Percentiles rank a stretch among this genome's conserved stretches.
These are phyloP conservation scores for Etheostoma cragini DNA, from an alignment of 2,113 vertebrate genomes.

Conservation along the genomic window DNA sequence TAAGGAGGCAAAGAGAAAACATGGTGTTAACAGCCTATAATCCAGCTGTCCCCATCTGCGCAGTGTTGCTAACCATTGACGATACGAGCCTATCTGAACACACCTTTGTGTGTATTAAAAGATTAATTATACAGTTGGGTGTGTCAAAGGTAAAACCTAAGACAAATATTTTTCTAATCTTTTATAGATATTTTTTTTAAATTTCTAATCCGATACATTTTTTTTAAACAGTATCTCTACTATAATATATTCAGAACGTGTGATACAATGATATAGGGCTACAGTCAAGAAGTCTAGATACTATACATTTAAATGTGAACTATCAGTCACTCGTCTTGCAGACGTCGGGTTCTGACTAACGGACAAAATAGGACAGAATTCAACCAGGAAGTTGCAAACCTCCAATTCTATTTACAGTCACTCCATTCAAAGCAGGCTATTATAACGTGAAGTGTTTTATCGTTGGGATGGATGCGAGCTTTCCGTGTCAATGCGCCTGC, in stretches of 20 bases:
- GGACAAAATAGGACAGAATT: neutral
- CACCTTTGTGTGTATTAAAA: conserved; percentile 25
- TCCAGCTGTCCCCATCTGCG: conserved; percentile 56
- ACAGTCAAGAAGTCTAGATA: neutral
- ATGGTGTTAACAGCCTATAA: conserved; percentile 39
- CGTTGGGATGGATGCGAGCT: neutral
- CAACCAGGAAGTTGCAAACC: neutral
- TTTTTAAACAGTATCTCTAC: too few relatives aligned
- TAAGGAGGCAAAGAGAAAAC: conserved; percentile 27
- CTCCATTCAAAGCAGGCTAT: neutral
- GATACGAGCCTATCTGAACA: neutral
- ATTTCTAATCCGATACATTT: neutral
- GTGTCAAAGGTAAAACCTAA: neutral
- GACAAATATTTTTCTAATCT: neutral
- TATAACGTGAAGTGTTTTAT: neutral
- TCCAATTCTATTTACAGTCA: neutral
- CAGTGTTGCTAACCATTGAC: conserved; percentile 2
- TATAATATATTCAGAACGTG: too few relatives aligned
- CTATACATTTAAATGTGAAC: too few relatives aligned
- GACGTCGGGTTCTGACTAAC: neutral
- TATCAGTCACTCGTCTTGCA: neutral
- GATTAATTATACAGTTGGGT: neutral
- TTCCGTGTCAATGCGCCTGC: neutral
- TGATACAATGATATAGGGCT: neutral
- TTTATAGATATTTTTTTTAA: neutral